Conservation (phyloP, 2,888 invertebrate genomes). For the Seira ritae region DNA sequence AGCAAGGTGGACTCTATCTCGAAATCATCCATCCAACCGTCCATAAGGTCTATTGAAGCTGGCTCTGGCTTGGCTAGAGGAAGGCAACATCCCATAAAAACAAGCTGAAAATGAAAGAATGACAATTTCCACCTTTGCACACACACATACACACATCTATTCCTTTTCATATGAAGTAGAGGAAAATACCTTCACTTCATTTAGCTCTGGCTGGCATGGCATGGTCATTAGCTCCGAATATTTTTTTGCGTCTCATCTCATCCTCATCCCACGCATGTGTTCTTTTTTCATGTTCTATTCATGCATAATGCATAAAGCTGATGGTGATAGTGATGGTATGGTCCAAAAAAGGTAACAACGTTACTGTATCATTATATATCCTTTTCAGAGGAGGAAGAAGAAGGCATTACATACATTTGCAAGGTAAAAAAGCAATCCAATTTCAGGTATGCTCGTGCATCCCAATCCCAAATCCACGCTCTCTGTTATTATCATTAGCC, state of each 20-base stretch:
- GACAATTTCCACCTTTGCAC: constrained; percentile 6
- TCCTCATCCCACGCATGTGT: constrained; percentile 47
- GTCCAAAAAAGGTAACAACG: constrained; percentile 1
- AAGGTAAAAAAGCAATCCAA: constrained; percentile 9
- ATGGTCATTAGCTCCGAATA: background rate
- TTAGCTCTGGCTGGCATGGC: background rate
- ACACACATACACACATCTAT: background rate
- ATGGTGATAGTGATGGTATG: background rate
- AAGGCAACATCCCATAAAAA: background rate
- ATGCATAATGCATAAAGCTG: constrained; percentile 55
- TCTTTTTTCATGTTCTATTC: constrained; percentile 34
- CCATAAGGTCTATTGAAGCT: constrained; percentile 52
- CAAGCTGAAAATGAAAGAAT: constrained; percentile 11
- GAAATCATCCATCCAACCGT: constrained; percentile 52
- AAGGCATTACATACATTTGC: constrained; percentile 7
- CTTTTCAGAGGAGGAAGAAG: background rate
- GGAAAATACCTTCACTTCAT: constrained; percentile 7
- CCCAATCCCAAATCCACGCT: background rate
- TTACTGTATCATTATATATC: constrained; percentile 1
- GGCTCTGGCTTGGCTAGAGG: too few species aligned
- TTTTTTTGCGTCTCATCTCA: too few species aligned
- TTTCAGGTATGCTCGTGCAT: constrained; percentile 4
- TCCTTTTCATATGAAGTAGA: background rate
- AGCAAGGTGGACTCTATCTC: background rate
- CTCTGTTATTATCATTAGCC: constrained; percentile 7